Evolutionary conservation across 2,888 invertebrate genomes (phyloP).

Genomic region (Prostheceraeus crozeri): DNA sequence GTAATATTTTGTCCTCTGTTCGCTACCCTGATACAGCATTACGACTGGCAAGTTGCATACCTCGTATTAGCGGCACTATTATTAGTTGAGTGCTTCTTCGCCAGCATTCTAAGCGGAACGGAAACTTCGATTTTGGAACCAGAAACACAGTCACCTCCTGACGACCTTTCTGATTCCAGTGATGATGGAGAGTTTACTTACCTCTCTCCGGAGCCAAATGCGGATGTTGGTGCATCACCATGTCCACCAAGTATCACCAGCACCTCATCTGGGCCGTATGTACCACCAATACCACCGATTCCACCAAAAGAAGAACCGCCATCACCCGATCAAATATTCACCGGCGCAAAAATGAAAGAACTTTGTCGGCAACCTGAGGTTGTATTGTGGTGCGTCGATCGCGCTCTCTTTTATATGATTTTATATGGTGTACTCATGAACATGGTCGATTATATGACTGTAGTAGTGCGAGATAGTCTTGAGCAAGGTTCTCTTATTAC

Average conservation of each 20-base stretch:
- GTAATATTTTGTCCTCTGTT: slow-evolving; percentile 24
- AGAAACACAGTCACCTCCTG: neutral
- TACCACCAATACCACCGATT: neutral
- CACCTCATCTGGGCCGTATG: neutral
- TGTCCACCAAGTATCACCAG: neutral
- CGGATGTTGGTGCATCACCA: neutral
- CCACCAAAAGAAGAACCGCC: neutral
- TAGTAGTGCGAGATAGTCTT: slow-evolving; percentile 18
- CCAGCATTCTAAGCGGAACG: slow-evolving; percentile 17
- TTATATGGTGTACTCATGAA: slow-evolving; percentile 12
- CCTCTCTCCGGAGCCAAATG: too few relatives aligned
- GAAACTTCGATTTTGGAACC: neutral
- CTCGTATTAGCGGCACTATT: slow-evolving; percentile 10
- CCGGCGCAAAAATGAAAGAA: neutral
- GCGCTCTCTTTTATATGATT: neutral
- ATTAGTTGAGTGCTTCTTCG: neutral
- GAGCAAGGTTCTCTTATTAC: slow-evolving; percentile 6
- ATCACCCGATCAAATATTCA: neutral
- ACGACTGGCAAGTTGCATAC: slow-evolving; percentile 12
- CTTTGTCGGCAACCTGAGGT: neutral
- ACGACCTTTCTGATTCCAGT: neutral
- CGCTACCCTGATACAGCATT: neutral
- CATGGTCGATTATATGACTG: slow-evolving; percentile 14
- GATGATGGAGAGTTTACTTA: slow-evolving; percentile 17
- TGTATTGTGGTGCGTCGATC: slow-evolving; percentile 7